Evolutionary conservation across 2,113 vertebrate genomes (phyloP).

Genomic region (Mus pahari): DNA sequence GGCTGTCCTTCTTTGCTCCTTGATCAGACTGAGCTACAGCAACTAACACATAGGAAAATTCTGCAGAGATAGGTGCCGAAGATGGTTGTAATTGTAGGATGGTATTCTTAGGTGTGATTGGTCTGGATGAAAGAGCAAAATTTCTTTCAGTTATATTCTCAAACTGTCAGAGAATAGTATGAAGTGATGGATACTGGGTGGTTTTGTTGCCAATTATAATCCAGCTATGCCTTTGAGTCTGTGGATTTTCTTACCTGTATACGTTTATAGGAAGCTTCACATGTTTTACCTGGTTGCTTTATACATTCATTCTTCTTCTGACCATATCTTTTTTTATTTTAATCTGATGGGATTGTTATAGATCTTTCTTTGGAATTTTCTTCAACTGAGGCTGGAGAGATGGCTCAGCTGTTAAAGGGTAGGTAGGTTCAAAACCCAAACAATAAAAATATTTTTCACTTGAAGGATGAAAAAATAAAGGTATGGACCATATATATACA

Average conservation of each 20-base stretch:
- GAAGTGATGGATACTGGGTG: constrained; percentile 67
- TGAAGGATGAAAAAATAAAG: neutral
- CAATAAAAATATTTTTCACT: neutral
- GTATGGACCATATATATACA: too few species aligned
- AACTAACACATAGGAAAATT: constrained; percentile 74
- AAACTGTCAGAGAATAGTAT: neutral
- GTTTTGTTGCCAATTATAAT: constrained; percentile 56
- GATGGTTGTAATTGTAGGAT: neutral
- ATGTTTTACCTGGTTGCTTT: neutral
- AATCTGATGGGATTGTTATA: neutral
- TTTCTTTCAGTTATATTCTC: neutral
- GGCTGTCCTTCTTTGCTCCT: constrained; percentile 79
- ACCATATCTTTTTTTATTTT: constrained; percentile 74
- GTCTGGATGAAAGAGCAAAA: neutral
- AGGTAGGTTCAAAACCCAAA: neutral
- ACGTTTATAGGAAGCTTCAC: constrained; percentile 47
- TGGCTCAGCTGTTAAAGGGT: neutral
- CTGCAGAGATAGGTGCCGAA: constrained; percentile 33
- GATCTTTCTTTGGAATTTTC: neutral
- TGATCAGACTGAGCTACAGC: constrained; percentile 79
- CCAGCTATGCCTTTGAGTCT: constrained; percentile 72
- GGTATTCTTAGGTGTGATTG: constrained; percentile 5
- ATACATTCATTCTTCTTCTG: constrained; percentile 58
- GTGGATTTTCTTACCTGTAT: constrained; percentile 75
- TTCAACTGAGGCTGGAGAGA: neutral